Evolutionary conservation across 2,888 invertebrate species (phyloP).

Genomic region (Parnassius apollo): DNA sequence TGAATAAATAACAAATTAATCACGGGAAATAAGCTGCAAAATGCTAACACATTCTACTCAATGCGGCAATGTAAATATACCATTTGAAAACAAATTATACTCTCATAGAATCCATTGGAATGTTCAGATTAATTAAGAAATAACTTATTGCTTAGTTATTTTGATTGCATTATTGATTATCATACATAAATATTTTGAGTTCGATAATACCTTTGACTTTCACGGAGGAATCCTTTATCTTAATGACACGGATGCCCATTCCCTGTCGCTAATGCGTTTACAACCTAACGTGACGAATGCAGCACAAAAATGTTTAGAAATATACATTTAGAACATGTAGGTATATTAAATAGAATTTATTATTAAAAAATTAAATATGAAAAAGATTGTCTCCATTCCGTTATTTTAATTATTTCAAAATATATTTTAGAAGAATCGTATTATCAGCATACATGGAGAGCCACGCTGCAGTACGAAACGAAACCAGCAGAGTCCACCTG

Average conservation of each 20-base stretch:
- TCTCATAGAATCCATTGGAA: constrained; percentile 6
- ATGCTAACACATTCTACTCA: background rate
- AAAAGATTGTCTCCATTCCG: too few relatives aligned
- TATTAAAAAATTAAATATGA: too few relatives aligned
- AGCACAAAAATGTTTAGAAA: background rate
- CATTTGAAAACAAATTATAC: constrained; percentile 15
- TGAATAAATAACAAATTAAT: background rate
- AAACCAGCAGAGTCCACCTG: too few relatives aligned
- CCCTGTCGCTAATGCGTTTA: constrained; percentile 5
- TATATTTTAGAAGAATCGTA: too few relatives aligned
- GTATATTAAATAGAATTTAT: too few relatives aligned
- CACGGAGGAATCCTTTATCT: constrained; percentile 22
- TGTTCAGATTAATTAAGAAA: constrained; percentile 22
- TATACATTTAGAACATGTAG: too few relatives aligned
- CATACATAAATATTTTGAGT: constrained; percentile 22
- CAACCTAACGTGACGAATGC: constrained; percentile 11
- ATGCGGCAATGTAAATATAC: constrained; percentile 3
- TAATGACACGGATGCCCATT: constrained; percentile 9
- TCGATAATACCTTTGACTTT: constrained; percentile 8
- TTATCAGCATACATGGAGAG: too few relatives aligned
- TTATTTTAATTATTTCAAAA: too few relatives aligned
- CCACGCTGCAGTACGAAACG: too few relatives aligned
- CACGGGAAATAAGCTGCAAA: background rate
- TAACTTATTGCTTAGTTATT: constrained; percentile 16
- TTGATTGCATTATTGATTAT: constrained; percentile 25